phyloP scores from a whole-genome alignment of 2,113 vertebrate genomes.

The Chitala chitala region DNA sequence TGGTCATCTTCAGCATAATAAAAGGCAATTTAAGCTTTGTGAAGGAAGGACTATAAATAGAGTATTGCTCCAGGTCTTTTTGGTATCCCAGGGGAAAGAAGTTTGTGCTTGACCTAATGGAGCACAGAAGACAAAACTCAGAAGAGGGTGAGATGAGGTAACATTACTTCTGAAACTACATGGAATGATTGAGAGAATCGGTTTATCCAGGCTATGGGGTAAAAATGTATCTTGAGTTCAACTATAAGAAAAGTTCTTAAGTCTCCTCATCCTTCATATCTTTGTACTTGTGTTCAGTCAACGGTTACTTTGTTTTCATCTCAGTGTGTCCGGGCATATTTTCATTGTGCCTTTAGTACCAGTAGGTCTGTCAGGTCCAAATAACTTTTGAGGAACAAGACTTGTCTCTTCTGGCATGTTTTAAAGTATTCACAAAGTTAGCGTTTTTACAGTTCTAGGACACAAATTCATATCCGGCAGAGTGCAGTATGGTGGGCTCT shows the following conservation, averaged over 20 bases:
- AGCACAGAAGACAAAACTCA: background rate
- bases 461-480: too few relatives aligned
- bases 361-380: too few relatives aligned
- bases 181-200: slow-evolving; percentile 17
- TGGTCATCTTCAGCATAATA: background rate
- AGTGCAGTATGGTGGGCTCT: too few relatives aligned
- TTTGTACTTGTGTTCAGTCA: too few relatives aligned
- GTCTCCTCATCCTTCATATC: background rate
- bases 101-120: background rate
- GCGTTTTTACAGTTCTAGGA: too few relatives aligned
- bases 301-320: too few relatives aligned
- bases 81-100: background rate
- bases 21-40: background rate
- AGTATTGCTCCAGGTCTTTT: background rate
- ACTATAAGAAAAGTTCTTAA: background rate
- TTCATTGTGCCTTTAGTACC: too few relatives aligned
- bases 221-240: background rate
- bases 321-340: too few relatives aligned
- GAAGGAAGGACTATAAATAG: background rate
- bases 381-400: too few relatives aligned
- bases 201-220: background rate
- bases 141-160: background rate
- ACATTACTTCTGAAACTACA: background rate
- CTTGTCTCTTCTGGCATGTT: too few relatives aligned
- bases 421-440: too few relatives aligned